Percentiles rank a stretch among this genome's conserved stretches.
These are phyloP conservation scores for Drosophila grimshawi DNA, from an alignment of 1,140 invertebrate species.

Conservation along the genomic window DNA sequence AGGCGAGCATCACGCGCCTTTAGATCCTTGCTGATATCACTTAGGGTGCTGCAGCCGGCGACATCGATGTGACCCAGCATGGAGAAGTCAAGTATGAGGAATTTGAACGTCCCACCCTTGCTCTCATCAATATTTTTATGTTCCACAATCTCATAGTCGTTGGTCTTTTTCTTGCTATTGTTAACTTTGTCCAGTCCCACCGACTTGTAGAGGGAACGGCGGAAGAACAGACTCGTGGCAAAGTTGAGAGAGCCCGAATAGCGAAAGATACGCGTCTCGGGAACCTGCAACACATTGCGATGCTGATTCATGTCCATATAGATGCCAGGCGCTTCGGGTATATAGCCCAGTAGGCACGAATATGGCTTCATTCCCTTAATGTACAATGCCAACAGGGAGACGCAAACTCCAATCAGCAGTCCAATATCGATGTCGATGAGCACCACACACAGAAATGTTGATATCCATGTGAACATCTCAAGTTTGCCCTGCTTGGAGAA, in stretches of 20 bases:
- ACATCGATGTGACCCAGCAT: constrained; percentile 80
- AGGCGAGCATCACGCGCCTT: constrained; percentile 59
- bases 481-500: constrained; percentile 92
- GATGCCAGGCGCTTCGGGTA: constrained; percentile 71
- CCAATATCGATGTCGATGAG: constrained; percentile 93
- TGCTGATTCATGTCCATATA: constrained; percentile 81
- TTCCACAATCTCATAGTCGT: constrained; percentile 51
- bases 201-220: constrained; percentile 62
- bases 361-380: constrained; percentile 81
- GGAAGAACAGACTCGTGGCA: constrained; percentile 74
- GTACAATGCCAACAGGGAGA: constrained; percentile 73
- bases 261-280: constrained; percentile 76
- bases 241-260: constrained; percentile 82
- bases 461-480: constrained; percentile 94
- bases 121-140: constrained; percentile 52
- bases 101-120: constrained; percentile 46
- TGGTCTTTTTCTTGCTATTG: constrained; percentile 32
- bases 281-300: constrained; percentile 71
- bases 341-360: constrained; percentile 66
- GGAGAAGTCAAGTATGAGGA: constrained; percentile 76
- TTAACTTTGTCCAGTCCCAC: constrained; percentile 61
- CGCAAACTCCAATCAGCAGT: constrained; percentile 70
- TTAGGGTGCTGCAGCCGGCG: constrained; percentile 70
- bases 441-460: constrained; percentile 92
- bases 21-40: constrained; percentile 75